Conservation (phyloP, 2,888 invertebrate genomes). For the Himalopsyche anomala region DNA sequence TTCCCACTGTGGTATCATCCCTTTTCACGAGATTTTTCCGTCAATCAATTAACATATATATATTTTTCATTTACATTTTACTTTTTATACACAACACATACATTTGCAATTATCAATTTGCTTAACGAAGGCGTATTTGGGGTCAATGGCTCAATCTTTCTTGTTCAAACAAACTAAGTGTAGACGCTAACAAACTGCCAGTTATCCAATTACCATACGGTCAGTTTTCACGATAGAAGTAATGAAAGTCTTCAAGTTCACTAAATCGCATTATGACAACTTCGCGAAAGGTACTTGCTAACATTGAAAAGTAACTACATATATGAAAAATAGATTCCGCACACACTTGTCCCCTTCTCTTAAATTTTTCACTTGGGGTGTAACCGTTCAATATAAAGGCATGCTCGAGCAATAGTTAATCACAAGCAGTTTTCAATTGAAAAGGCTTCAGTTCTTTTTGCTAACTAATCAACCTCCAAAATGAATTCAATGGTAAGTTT, state of each 20-base stretch:
- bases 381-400: slow-evolving; percentile 50
- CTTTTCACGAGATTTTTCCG: too few species aligned
- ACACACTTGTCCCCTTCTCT: slow-evolving; percentile 9
- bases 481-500: slow-evolving; percentile 50
- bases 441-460: slow-evolving; percentile 53
- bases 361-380: background rate
- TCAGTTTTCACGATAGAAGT: slow-evolving; percentile 70
- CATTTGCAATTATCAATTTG: too few species aligned
- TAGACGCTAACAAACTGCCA: too few species aligned
- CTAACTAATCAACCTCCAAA: background rate
- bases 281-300: background rate
- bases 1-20: too few species aligned
- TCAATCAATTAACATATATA: too few species aligned
- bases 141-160: too few species aligned
- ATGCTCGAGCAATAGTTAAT: background rate
- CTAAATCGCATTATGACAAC: background rate
- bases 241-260: background rate
- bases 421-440: slow-evolving; percentile 62
- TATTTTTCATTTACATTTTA: too few species aligned
- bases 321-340: background rate
- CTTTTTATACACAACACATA: too few species aligned
- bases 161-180: too few species aligned
- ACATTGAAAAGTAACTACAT: background rate
- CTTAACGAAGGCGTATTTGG: too few species aligned
- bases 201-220: too few species aligned